Conservation (phyloP, 1,140 invertebrate genomes). For the Aphaenogaster floridana region DNA sequence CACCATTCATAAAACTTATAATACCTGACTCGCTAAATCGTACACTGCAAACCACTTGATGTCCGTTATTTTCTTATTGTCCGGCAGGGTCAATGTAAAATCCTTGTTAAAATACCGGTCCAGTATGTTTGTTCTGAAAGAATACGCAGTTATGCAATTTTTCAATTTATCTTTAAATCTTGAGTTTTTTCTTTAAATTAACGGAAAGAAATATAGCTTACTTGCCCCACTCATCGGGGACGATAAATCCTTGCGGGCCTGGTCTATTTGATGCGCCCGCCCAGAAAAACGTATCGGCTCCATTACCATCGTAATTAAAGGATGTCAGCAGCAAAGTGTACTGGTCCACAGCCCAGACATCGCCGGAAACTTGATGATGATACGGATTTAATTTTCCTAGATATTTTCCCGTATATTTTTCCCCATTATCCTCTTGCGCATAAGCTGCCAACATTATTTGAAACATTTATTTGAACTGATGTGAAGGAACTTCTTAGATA, state of each 20-base stretch:
- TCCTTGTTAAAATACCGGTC: slow-evolving; percentile 95
- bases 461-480: slow-evolving; percentile 1
- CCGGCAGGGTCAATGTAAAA: slow-evolving; percentile 93
- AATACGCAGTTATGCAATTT: slow-evolving; percentile 1
- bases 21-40: slow-evolving; percentile 93
- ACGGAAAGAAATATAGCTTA: slow-evolving; percentile 85
- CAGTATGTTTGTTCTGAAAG: slow-evolving; percentile 94
- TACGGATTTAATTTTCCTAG: slow-evolving; percentile 96
- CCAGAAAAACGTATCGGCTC: slow-evolving; percentile 97
- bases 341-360: slow-evolving; percentile 96
- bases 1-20: slow-evolving; percentile 28
- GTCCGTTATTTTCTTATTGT: slow-evolving; percentile 95
- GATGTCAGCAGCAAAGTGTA: slow-evolving; percentile 93
- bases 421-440: slow-evolving; percentile 88
- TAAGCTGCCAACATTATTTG: slow-evolving; percentile 56
- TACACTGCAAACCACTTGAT: slow-evolving; percentile 97
- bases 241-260: slow-evolving; percentile 96
- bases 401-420: slow-evolving; percentile 92
- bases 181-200: not conserved
- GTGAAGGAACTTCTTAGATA: not conserved
- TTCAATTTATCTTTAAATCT: not conserved
- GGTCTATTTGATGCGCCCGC: slow-evolving; percentile 95
- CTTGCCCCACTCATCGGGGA: slow-evolving; percentile 95
- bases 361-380: slow-evolving; percentile 95
- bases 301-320: slow-evolving; percentile 97